Conservation (phyloP, 1,140 invertebrate genomes). For the Drosophila truncata region DNA sequence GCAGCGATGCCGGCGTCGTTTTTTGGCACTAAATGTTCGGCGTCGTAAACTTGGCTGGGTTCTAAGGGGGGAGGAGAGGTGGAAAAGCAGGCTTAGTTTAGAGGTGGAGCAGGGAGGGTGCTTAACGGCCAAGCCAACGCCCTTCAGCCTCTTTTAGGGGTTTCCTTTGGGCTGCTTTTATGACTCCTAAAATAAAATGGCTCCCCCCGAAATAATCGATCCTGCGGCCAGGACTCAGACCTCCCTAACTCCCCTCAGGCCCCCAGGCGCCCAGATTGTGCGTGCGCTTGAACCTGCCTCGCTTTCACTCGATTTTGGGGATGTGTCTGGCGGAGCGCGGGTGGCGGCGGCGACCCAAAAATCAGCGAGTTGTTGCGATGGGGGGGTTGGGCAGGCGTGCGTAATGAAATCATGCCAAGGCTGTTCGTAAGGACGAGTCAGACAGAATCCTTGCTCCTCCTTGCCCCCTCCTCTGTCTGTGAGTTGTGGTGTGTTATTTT, state of each 20-base stretch:
- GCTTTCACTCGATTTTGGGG: constrained; percentile 54
- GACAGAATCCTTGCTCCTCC: constrained; percentile 23
- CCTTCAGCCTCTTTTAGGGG: constrained; percentile 50
- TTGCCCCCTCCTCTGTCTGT: background rate
- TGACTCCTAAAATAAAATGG: constrained; percentile 64
- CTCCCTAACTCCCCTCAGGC: background rate
- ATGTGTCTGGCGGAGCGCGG: constrained; percentile 78
- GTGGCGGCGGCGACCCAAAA: constrained; percentile 50
- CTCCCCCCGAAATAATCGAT: constrained; percentile 69
- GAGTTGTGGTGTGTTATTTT: constrained; percentile 14
- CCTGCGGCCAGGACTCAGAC: constrained; percentile 6
- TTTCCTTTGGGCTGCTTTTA: constrained; percentile 40
- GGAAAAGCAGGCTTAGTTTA: constrained; percentile 37
- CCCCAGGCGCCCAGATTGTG: constrained; percentile 39
- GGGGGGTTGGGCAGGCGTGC: constrained; percentile 23
- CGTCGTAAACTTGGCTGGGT: constrained; percentile 20
- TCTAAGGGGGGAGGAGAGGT: background rate
- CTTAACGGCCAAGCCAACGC: constrained; percentile 55
- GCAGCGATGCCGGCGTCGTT: constrained; percentile 60
- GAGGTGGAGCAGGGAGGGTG: constrained; percentile 30
- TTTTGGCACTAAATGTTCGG: constrained; percentile 62
- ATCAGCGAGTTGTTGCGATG: constrained; percentile 13
- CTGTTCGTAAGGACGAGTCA: constrained; percentile 47
- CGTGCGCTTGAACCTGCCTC: constrained; percentile 63
- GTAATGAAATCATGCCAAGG: constrained; percentile 82